Conservation (phyloP, 2,888 invertebrate genomes). For the Bellardia bayeri region DNA sequence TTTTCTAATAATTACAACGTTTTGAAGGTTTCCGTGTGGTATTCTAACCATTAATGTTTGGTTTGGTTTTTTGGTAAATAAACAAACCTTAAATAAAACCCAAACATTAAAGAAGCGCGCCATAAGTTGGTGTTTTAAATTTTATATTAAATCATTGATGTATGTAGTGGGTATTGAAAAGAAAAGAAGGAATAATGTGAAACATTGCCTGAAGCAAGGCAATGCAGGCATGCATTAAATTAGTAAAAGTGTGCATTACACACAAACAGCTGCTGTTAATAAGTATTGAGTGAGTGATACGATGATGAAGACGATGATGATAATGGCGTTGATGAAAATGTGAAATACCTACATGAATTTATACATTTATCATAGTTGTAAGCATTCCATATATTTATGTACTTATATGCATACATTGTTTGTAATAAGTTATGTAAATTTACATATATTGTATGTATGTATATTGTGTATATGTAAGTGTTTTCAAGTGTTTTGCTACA, state of each 20-base stretch:
- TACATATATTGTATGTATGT: neutral
- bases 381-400: neutral
- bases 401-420: neutral
- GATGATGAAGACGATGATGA: neutral
- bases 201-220: constrained; percentile 23
- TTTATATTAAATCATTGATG: neutral
- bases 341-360: neutral
- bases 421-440: constrained; percentile 5
- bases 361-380: neutral
- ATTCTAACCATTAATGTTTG: too few species aligned
- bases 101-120: constrained; percentile 2
- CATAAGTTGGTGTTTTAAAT: neutral
- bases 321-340: constrained; percentile 6
- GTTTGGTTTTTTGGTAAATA: too few species aligned
- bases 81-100: neutral
- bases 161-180: neutral
- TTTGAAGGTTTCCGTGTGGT: too few species aligned
- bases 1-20: too few species aligned
- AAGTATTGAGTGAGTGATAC: constrained; percentile 30
- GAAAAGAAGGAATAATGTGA: neutral
- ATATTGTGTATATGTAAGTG: neutral
- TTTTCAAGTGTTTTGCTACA: constrained; percentile 35
- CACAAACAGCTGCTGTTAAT: constrained; percentile 32
- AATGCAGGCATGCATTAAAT: constrained; percentile 55
- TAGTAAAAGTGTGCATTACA: constrained; percentile 37